phyloP scores from a whole-genome alignment of 2,888 invertebrate genomes.

The Drosophila phalerata region DNA sequence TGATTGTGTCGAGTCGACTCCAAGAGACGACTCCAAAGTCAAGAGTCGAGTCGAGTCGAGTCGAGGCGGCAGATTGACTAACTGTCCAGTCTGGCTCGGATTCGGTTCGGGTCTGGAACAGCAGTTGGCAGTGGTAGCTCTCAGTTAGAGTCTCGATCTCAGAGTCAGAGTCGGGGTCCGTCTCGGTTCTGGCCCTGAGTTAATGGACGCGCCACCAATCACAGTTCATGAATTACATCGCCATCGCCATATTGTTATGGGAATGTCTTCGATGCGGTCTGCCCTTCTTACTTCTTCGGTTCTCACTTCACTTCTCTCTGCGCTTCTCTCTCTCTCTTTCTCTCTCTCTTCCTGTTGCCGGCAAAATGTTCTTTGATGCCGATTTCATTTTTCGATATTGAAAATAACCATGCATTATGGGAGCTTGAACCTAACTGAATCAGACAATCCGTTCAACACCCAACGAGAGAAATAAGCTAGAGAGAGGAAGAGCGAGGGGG shows the following conservation, averaged over 20 bases:
- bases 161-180: slow-evolving; percentile 14
- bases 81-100: slow-evolving; percentile 24
- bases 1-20: slow-evolving; percentile 81
- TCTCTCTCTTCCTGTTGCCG: slow-evolving; percentile 38
- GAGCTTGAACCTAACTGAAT: slow-evolving; percentile 51
- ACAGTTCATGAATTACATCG: slow-evolving; percentile 82
- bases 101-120: slow-evolving; percentile 11
- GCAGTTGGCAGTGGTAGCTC: slow-evolving; percentile 13
- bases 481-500: slow-evolving; percentile 2
- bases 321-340: slow-evolving; percentile 9
- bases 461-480: slow-evolving; percentile 5
- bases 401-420: slow-evolving; percentile 81
- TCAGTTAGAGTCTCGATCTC: slow-evolving; percentile 2
- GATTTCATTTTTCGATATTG: slow-evolving; percentile 83
- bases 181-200: slow-evolving; percentile 36
- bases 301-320: slow-evolving; percentile 14
- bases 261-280: slow-evolving; percentile 64
- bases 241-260: slow-evolving; percentile 81
- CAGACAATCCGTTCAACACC: slow-evolving; percentile 10
- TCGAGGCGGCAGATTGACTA: slow-evolving; percentile 42
- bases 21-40: slow-evolving; percentile 3
- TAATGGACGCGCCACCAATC: slow-evolving; percentile 75
- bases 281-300: neutral
- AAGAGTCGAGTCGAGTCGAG: neutral
- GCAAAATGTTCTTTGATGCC: slow-evolving; percentile 78